phyloP scores from a whole-genome alignment of 2,113 vertebrate genomes.

The Opisthocomus hoazin region DNA sequence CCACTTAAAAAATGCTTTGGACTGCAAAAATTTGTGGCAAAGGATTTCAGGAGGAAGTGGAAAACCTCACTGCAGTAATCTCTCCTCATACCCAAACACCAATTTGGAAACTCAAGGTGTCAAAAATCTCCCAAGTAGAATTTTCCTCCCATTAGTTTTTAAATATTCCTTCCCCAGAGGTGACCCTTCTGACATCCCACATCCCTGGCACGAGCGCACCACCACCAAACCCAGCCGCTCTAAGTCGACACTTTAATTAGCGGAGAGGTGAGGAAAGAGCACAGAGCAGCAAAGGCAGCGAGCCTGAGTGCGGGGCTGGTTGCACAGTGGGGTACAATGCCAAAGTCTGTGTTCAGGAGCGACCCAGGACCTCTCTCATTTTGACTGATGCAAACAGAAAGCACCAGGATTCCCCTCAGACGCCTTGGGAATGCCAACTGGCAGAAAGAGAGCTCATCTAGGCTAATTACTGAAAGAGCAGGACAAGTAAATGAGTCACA shows the following conservation, averaged over 20 bases:
- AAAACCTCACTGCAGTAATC: not conserved
- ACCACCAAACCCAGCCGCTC: not conserved
- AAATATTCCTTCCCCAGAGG: not conserved
- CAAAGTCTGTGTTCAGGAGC: not conserved
- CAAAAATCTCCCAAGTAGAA: not conserved
- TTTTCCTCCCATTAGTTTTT: not conserved
- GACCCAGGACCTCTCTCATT: not conserved
- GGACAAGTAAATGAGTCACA: not conserved
- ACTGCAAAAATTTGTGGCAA: not conserved
- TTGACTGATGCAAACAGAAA: not conserved
- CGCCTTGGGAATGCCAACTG: not conserved
- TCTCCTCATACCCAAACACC: not conserved
- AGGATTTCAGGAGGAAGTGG: not conserved
- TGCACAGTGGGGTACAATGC: not conserved
- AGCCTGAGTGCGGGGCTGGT: rapidly evolving
- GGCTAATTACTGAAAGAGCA: not conserved
- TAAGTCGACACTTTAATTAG: not conserved
- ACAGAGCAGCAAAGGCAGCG: not conserved
- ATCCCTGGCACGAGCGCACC: not conserved
- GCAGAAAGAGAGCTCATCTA: not conserved
- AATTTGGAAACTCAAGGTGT: not conserved
- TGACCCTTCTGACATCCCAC: not conserved
- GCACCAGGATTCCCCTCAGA: constrained; percentile 1
- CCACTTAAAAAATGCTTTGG: not conserved
- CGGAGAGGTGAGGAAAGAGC: not conserved